Evolutionary conservation across 2,797 vertebrate species (phyloP).

Genomic region (Ispidina lecontei): DNA sequence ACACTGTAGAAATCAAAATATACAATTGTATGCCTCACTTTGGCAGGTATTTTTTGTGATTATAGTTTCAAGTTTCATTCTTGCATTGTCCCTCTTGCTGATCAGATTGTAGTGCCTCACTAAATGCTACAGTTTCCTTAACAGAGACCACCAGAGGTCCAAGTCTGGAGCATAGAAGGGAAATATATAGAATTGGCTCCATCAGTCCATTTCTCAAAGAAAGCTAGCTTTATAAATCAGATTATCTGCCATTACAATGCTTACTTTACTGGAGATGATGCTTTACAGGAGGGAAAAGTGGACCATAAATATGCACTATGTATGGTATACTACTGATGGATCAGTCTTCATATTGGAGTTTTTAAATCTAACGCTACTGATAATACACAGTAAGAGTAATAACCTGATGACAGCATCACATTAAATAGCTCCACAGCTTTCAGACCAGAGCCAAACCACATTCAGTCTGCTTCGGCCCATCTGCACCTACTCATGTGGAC

Average conservation of each 20-base stretch:
- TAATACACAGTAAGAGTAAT: not conserved
- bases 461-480: not conserved
- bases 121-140: not conserved
- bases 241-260: not conserved
- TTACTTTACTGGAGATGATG: not conserved
- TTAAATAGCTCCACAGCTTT: not conserved
- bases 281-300: not conserved
- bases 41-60: not conserved
- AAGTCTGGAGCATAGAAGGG: not conserved
- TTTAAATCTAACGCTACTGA: not conserved
- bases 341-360: not conserved
- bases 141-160: not conserved
- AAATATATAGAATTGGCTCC: not conserved
- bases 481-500: constrained; percentile 48
- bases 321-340: not conserved
- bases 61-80: not conserved
- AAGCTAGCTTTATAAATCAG: not conserved
- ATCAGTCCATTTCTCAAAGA: not conserved
- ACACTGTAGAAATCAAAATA: not conserved
- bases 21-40: not conserved
- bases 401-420: not conserved
- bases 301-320: constrained; percentile 19
- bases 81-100: not conserved
- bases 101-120: not conserved
- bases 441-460: constrained; percentile 8